phyloP scores from a whole-genome alignment of 2,113 vertebrate genomes.

The Caloenas nicobarica region DNA sequence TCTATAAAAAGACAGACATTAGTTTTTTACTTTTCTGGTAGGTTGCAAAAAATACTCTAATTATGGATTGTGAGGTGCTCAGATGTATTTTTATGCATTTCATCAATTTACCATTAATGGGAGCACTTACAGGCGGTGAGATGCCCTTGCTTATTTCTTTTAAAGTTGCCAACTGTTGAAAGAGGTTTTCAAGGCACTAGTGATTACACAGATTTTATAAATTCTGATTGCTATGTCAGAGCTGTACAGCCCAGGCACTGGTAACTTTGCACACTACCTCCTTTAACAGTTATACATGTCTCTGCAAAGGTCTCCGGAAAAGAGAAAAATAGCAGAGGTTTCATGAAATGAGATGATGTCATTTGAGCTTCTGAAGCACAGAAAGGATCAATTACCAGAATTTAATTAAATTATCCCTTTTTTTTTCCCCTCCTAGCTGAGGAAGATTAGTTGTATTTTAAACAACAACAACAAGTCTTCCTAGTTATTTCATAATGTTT shows the following conservation, averaged over 20 bases:
- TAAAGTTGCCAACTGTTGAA: not conserved
- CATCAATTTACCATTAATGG: not conserved
- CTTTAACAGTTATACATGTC: not conserved
- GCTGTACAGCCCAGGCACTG: not conserved
- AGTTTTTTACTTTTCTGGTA: not conserved
- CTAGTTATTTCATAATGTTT: not conserved
- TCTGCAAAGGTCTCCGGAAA: not conserved
- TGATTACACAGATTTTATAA: not conserved
- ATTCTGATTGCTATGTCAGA: not conserved
- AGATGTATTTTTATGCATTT: not conserved
- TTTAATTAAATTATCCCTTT: not conserved
- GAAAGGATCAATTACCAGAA: not conserved
- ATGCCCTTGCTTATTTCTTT: not conserved
- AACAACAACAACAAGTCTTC: not conserved
- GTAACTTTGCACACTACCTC: not conserved
- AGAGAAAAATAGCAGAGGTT: not conserved
- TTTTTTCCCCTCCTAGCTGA: not conserved
- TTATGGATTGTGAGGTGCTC: slow-evolving; percentile 17
- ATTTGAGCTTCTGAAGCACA: not conserved
- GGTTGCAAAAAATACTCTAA: not conserved
- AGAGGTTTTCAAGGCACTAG: not conserved
- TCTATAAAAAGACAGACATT: slow-evolving; percentile 25
- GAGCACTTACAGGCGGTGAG: not conserved
- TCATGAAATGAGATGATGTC: not conserved
- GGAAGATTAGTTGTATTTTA: not conserved